phyloP scores from a whole-genome alignment of 1,140 invertebrate species.

The Drosophila insularis region DNA sequence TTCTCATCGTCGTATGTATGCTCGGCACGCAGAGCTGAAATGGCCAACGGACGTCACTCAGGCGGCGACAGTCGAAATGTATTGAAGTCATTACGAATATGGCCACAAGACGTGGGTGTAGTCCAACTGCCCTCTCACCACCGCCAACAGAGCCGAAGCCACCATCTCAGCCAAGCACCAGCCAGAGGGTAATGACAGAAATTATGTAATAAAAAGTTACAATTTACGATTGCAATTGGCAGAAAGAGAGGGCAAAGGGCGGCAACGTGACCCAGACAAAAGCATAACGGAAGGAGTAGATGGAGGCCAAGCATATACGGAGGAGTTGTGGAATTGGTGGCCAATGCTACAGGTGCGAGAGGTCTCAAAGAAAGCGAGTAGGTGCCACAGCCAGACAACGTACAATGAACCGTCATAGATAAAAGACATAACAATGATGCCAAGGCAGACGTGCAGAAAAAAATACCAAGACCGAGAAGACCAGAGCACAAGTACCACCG shows the following conservation, averaged over 20 bases:
- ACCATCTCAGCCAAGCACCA: slow-evolving; percentile 34
- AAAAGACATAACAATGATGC: slow-evolving; percentile 78
- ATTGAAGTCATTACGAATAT: slow-evolving; percentile 80
- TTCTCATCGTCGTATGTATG: slow-evolving; percentile 57
- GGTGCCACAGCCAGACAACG: slow-evolving; percentile 29
- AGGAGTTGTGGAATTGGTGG: background rate
- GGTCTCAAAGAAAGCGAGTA: slow-evolving; percentile 25
- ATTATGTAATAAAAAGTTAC: slow-evolving; percentile 82
- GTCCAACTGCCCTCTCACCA: slow-evolving; percentile 11
- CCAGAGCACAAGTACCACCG: slow-evolving; percentile 22
- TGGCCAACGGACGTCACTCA: slow-evolving; percentile 52
- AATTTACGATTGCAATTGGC: slow-evolving; percentile 73
- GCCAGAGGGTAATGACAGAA: slow-evolving; percentile 77
- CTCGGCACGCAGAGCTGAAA: slow-evolving; percentile 64
- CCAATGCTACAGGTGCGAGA: slow-evolving; percentile 61
- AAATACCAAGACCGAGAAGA: slow-evolving; percentile 5
- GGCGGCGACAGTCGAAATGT: slow-evolving; percentile 74
- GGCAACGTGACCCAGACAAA: slow-evolving; percentile 63
- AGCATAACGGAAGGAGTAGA: slow-evolving; percentile 7
- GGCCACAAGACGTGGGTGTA: slow-evolving; percentile 68
- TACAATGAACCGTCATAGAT: slow-evolving; percentile 79
- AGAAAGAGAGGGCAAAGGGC: slow-evolving; percentile 10
- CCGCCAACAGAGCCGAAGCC: slow-evolving; percentile 1
- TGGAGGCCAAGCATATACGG: background rate
- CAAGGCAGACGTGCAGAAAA: slow-evolving; percentile 63